A percentile compares a stretch with the other conserved stretches of the same genome.
These are phyloP conservation scores for Catagonus wagneri DNA, from an alignment of 2,113 vertebrate species.

Conservation along the genomic window DNA sequence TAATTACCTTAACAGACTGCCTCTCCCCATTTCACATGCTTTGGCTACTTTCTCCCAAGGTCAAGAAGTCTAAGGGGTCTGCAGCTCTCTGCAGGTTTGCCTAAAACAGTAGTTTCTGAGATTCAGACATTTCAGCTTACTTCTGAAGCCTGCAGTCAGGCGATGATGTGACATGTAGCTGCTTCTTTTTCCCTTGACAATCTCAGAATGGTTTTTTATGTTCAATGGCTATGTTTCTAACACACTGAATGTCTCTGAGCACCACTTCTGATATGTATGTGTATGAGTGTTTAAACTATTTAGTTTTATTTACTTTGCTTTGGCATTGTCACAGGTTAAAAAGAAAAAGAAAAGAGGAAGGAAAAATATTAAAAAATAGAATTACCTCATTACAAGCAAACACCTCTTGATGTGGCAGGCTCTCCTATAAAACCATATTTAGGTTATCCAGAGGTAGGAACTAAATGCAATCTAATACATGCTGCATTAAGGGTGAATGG, in stretches of 20 bases:
- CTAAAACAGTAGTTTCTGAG: neutral
- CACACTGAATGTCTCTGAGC: neutral
- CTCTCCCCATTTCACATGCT: neutral
- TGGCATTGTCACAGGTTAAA: neutral
- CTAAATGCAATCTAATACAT: neutral
- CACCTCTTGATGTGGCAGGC: neutral
- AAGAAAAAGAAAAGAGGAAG: neutral
- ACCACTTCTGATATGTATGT: neutral
- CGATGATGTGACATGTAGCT: neutral
- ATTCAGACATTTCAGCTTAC: neutral
- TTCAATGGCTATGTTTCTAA: neutral
- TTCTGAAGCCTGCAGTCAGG: neutral
- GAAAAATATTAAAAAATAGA: neutral
- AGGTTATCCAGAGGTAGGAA: neutral
- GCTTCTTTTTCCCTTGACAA: neutral
- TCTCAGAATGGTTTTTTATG: neutral
- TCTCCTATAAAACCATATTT: neutral
- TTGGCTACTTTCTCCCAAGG: neutral
- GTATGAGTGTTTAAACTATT: neutral
- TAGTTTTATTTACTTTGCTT: neutral
- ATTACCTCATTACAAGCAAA: neutral
- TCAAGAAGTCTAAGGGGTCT: conserved; percentile 10
- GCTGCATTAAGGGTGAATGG: neutral
- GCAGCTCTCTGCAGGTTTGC: neutral
- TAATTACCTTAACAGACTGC: neutral